Evolutionary conservation across 2,888 invertebrate species (phyloP).

Genomic region (Lapara coniferarum): DNA sequence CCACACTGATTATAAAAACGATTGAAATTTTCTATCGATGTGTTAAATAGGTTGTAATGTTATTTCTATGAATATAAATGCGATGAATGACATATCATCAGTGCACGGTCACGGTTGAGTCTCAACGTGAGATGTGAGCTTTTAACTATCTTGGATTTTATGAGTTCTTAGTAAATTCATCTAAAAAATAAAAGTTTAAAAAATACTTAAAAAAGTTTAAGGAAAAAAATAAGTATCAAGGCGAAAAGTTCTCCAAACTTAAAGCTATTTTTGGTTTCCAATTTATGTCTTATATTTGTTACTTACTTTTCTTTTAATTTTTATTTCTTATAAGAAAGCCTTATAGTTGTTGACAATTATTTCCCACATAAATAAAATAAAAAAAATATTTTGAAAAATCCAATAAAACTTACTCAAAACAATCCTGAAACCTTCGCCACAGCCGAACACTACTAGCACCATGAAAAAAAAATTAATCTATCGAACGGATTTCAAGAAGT

Average conservation of each 20-base stretch:
- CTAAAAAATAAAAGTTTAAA: not conserved
- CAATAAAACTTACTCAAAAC: slow-evolving; percentile 21
- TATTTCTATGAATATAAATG: slow-evolving; percentile 47
- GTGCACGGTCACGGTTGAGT: slow-evolving; percentile 33
- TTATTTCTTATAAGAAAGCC: not conserved
- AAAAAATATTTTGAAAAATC: not conserved
- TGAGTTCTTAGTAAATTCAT: not conserved
- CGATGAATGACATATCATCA: slow-evolving; percentile 35
- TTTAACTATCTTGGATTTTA: slow-evolving; percentile 29
- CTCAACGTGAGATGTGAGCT: slow-evolving; percentile 30
- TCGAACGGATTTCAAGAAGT: not conserved
- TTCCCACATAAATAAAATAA: not conserved
- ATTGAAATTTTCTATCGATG: slow-evolving; percentile 19
- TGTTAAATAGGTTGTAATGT: slow-evolving; percentile 9
- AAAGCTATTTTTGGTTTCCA: too few species aligned
- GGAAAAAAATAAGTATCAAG: too few species aligned
- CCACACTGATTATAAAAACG: not conserved
- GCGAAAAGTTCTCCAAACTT: too few species aligned
- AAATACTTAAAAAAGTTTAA: not conserved
- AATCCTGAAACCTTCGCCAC: slow-evolving; percentile 18
- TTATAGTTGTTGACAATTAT: not conserved
- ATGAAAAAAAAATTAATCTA: slow-evolving; percentile 13
- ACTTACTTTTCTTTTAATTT: not conserved
- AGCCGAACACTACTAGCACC: slow-evolving; percentile 25
- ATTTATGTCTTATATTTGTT: not conserved